A percentile compares a stretch with the other conserved stretches of the same genome.
Evolutionary conservation across 2,797 vertebrate species (phyloP).

Genomic region (Ceryle rudis): DNA sequence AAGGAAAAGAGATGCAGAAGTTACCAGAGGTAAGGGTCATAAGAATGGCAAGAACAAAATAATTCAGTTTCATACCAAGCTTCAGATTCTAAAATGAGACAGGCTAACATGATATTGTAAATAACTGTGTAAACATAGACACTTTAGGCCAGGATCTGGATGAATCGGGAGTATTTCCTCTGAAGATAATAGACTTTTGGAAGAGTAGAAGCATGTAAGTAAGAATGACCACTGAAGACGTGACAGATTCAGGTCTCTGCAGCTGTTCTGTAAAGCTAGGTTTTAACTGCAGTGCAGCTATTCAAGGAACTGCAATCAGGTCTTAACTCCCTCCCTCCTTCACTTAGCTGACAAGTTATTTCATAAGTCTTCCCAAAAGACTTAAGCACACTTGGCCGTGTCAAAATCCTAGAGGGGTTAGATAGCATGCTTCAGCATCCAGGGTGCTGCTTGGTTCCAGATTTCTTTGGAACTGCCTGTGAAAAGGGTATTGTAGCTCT

Average conservation of each 20-base stretch:
- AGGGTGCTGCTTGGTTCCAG: neutral
- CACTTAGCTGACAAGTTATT: neutral
- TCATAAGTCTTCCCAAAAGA: neutral
- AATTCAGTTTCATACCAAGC: neutral
- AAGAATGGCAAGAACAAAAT: neutral
- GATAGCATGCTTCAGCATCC: neutral
- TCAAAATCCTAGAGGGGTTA: neutral
- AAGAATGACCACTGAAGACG: neutral
- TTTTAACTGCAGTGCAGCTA: neutral
- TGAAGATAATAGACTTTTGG: neutral
- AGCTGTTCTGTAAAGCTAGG: neutral
- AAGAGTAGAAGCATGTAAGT: neutral
- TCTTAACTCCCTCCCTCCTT: neutral
- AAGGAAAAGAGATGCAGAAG: conserved; percentile 71
- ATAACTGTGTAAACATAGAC: neutral
- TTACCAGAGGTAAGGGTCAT: conserved; percentile 78
- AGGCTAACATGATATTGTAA: neutral
- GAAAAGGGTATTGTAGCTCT: neutral
- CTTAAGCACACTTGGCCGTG: neutral
- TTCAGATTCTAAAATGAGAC: neutral
- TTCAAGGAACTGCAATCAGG: neutral
- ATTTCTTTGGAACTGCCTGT: neutral
- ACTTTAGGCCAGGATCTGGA: neutral
- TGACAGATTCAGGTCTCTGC: neutral
- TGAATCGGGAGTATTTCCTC: neutral